Evolutionary conservation across 2,113 vertebrate genomes (phyloP).

Genomic region (Melanerpes aurifrons): DNA sequence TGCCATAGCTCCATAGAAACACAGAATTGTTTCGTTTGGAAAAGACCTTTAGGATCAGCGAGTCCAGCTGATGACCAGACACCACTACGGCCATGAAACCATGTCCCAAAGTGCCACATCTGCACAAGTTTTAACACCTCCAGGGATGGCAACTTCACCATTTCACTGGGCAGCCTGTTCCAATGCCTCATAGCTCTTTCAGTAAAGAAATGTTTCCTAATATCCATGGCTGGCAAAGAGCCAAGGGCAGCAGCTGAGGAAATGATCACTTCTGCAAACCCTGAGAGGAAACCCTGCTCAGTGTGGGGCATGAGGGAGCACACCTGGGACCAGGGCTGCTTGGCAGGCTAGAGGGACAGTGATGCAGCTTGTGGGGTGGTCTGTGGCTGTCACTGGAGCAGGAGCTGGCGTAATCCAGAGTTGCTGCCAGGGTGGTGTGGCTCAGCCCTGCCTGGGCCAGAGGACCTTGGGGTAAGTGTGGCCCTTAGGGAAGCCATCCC

Average conservation of each 20-base stretch:
- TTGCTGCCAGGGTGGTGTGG: not conserved
- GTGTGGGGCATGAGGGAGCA: not conserved
- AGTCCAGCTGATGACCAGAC: too few species aligned
- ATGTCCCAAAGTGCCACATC: too few species aligned
- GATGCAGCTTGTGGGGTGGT: not conserved
- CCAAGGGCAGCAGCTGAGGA: accelerated
- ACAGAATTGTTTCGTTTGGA: too few species aligned
- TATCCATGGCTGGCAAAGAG: not conserved
- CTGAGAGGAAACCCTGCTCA: not conserved
- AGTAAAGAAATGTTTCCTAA: too few species aligned
- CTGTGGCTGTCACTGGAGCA: accelerated
- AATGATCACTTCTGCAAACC: not conserved
- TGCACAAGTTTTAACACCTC: too few species aligned
- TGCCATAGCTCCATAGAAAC: not conserved
- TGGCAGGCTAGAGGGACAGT: accelerated
- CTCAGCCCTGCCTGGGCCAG: not conserved
- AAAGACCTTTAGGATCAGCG: too few species aligned
- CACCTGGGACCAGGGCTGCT: not conserved
- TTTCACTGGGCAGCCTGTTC: too few species aligned
- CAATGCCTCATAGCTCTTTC: too few species aligned
- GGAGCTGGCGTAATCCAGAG: not conserved
- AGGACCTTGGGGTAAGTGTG: not conserved
- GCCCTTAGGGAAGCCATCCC: not conserved
- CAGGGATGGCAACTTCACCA: too few species aligned
- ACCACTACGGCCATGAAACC: too few species aligned